Base-by-base conservation (phyloP, 2,797 vertebrate species). In the Peromyscus attwateri region DNA sequence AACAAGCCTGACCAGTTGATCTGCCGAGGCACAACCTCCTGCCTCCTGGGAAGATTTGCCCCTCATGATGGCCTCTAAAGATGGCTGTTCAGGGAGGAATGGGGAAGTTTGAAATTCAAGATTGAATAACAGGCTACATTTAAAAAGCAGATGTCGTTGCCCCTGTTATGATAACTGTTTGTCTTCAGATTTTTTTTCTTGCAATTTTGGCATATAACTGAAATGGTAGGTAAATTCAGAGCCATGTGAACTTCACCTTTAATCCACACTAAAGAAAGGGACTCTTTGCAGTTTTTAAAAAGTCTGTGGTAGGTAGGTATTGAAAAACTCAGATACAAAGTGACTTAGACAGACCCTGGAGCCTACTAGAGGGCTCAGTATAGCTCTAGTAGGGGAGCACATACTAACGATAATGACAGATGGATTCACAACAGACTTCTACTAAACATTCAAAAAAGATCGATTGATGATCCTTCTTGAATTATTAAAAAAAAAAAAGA, bases 31-130 rank as follows among this genome's bases (percentile, higher is more conserved):
- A 21, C 17, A 8, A 25, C 99, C 46, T 99, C 99, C 99, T 95
- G 99, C 70, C 99, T 98, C 96, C 98, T 99, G 98, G 98, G 99
- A 99, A 99, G 99, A 99, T 99, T 99, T 99, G 99, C 99, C 99
- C 99, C 98, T 99, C 99, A 23, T 49, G n/a, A 21, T 62, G 40
- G 40, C 80, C 55, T 82, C 80, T 82, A 40, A 82, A 1, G 25
- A 62, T 29, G 57, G 7, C 25, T 43, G 6, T 62, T 62, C 57
- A 40, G 37, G n/a, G 81, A 64, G 14, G 16, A 64, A 29, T 2
- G 2, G 8, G 97, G 97, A 87, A 89, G 97, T 98, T 98, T 97
- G 97, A 97, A 97, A 98, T 97, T 98, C 98, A 98, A 98, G 96
- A 98, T 98, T 98, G 66, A 98, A 97, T 98, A 43, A 43, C 37